Conservation (phyloP, 2,888 invertebrate genomes). For the Hetaerina titia region DNA sequence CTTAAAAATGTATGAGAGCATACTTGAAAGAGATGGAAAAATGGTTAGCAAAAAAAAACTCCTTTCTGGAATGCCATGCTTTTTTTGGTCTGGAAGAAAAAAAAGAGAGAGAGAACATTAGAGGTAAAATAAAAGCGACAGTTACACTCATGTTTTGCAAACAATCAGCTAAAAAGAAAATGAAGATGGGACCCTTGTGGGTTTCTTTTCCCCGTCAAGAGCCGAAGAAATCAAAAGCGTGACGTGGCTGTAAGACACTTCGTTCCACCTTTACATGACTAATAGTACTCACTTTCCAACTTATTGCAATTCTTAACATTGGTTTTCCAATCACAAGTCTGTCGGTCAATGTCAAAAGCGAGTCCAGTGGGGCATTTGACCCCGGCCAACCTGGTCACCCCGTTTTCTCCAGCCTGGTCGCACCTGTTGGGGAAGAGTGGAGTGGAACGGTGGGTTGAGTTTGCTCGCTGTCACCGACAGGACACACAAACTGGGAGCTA, state of each 20-base stretch:
- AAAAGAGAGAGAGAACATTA: constrained; percentile 44
- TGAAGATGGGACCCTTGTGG: not conserved
- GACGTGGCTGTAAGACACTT: constrained; percentile 43
- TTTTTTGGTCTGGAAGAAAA: constrained; percentile 39
- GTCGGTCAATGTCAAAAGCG: constrained; percentile 95
- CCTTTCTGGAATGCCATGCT: constrained; percentile 46
- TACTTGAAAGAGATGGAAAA: not conserved
- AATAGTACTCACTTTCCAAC: constrained; percentile 89
- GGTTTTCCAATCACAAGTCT: constrained; percentile 98
- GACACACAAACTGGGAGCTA: not conserved
- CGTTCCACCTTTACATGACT: constrained; percentile 44
- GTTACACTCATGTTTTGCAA: not conserved
- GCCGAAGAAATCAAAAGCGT: not conserved
- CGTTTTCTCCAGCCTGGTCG: constrained; percentile 93
- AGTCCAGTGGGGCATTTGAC: constrained; percentile 94
- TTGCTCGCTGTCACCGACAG: constrained; percentile 14
- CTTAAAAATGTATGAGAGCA: not conserved
- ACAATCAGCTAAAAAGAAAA: not conserved
- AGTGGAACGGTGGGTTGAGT: not conserved
- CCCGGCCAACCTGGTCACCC: constrained; percentile 91
- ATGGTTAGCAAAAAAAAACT: constrained; percentile 8
- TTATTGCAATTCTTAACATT: constrained; percentile 97
- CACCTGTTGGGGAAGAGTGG: constrained; percentile 85
- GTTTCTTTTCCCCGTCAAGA: not conserved
- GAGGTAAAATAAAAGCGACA: constrained; percentile 40